Conservation (phyloP, 2,113 vertebrate species). For the Melanerpes aurifrons region DNA sequence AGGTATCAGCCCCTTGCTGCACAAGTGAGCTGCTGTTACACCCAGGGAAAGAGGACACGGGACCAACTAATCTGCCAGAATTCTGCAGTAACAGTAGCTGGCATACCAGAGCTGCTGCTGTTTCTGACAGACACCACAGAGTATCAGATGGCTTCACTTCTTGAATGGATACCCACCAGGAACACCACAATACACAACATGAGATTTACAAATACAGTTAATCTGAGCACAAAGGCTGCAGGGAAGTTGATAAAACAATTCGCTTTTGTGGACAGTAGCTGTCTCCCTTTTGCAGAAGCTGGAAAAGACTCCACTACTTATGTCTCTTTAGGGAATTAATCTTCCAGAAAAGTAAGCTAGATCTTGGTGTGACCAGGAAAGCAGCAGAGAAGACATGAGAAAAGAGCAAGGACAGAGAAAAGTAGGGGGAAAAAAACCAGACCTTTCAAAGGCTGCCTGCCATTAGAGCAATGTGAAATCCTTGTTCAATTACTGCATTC, state of each 20-base stretch:
- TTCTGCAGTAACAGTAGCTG: not conserved
- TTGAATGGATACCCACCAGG: not conserved
- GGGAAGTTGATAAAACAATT: slow-evolving; percentile 15
- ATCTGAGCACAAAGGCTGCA: not conserved
- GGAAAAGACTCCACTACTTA: not conserved
- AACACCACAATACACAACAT: not conserved
- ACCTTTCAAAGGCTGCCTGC: not conserved
- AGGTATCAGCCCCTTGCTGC: not conserved
- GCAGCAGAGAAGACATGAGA: not conserved
- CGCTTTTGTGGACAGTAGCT: slow-evolving; percentile 1
- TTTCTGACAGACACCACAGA: not conserved
- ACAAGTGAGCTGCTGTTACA: not conserved
- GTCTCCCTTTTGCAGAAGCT: not conserved
- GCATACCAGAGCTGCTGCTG: not conserved
- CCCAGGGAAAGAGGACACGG: not conserved
- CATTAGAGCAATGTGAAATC: not conserved
- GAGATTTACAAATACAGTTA: not conserved
- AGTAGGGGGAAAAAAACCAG: rapidly evolving
- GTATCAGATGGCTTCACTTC: not conserved
- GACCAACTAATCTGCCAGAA: not conserved
- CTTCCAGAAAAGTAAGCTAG: slow-evolving; percentile 10
- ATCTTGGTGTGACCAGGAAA: not conserved
- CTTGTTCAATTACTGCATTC: not conserved
- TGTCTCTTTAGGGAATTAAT: slow-evolving; percentile 6
- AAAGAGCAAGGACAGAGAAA: not conserved